phyloP scores from a whole-genome alignment of 2,888 invertebrate genomes.

The Chymomyza procnemis region DNA sequence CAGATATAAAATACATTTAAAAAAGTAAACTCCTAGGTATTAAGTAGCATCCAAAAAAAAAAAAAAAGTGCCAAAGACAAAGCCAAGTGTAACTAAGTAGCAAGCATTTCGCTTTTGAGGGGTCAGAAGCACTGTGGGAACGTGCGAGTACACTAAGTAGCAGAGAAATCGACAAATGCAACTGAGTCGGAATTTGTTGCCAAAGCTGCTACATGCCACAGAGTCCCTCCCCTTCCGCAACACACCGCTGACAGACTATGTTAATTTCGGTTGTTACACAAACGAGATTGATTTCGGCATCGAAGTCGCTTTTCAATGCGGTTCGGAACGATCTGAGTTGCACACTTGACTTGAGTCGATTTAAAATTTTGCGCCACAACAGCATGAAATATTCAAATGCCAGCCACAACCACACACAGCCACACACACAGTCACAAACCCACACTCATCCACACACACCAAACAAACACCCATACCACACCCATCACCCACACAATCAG shows the following conservation, averaged over 20 bases:
- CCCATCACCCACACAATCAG: constrained; percentile 20
- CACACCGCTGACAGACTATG: constrained; percentile 59
- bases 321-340: constrained; percentile 6
- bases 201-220: constrained; percentile 53
- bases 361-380: constrained; percentile 70
- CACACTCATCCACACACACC: constrained; percentile 1
- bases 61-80: constrained; percentile 35
- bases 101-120: constrained; percentile 5
- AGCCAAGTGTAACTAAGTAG: constrained; percentile 33
- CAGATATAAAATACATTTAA: constrained; percentile 68
- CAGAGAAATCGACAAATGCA: constrained; percentile 56
- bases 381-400: constrained; percentile 69
- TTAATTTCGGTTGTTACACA: constrained; percentile 64
- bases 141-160: constrained; percentile 22
- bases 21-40: constrained; percentile 69
- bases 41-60: constrained; percentile 39
- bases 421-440: constrained; percentile 9
- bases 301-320: constrained; percentile 13
- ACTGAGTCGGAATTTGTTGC: constrained; percentile 56
- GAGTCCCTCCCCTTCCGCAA: too few species aligned
- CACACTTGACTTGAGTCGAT: constrained; percentile 71
- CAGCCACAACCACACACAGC: constrained; percentile 39
- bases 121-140: background rate
- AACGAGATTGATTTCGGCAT: constrained; percentile 69
- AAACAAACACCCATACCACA: too few species aligned